Evolutionary conservation across 2,888 invertebrate genomes (phyloP).

Genomic region (Lasius platythorax): DNA sequence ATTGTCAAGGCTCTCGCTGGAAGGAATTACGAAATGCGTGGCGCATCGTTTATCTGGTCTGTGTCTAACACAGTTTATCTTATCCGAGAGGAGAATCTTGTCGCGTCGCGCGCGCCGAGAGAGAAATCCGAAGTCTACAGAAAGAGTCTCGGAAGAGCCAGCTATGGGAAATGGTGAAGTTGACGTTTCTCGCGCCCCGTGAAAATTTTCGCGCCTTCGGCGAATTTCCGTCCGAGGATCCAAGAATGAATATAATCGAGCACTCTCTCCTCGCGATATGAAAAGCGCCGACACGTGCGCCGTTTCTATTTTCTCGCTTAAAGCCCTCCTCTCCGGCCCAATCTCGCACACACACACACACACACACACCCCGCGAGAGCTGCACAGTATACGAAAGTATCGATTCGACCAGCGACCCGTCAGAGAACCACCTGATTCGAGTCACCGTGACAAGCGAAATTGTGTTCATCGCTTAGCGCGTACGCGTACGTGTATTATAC

Average conservation of each 20-base stretch:
- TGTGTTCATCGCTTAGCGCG: background rate
- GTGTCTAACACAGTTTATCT: constrained; percentile 25
- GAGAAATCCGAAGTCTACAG: background rate
- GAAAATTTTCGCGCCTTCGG: background rate
- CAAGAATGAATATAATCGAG: background rate
- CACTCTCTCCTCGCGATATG: background rate
- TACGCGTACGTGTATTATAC: background rate
- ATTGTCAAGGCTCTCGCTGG: constrained; percentile 75
- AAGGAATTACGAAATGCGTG: constrained; percentile 71
- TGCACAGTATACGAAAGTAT: background rate
- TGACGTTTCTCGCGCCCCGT: background rate
- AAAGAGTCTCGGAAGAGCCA: background rate
- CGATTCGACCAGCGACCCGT: background rate
- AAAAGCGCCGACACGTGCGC: too few relatives aligned
- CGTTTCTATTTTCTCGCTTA: background rate
- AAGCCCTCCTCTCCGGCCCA: background rate
- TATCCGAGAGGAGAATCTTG: constrained; percentile 1
- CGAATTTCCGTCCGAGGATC: background rate
- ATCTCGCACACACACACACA: background rate
- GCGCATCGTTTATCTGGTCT: constrained; percentile 28
- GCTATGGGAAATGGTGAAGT: background rate
- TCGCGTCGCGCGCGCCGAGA: constrained; percentile 16
- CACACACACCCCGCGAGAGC: background rate
- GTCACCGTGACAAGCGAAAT: constrained; percentile 10
- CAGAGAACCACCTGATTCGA: background rate